A percentile compares a stretch with the other conserved stretches of the same genome.
These are phyloP conservation scores for Hypercompe scribonia DNA, from an alignment of 2,888 invertebrate species.

Conservation along the genomic window DNA sequence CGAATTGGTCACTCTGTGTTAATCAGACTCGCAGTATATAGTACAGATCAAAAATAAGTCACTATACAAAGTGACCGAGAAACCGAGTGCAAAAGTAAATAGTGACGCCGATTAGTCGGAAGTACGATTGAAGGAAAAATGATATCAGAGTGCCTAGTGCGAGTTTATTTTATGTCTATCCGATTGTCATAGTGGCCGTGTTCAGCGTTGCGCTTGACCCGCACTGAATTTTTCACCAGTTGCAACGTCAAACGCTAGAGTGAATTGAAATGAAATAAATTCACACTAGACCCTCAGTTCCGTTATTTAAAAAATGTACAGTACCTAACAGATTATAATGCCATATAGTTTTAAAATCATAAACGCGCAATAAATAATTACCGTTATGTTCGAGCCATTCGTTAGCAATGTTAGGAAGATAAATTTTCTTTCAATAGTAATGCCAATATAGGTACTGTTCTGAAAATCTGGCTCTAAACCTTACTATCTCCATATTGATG, in stretches of 20 bases:
- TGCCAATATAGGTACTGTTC: no score
- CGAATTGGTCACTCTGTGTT: not conserved
- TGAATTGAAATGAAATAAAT: no score
- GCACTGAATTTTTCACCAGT: no score
- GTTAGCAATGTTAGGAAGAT: no score
- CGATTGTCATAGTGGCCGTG: no score
- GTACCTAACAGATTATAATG: not conserved
- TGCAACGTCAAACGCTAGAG: no score
- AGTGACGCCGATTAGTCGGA: not conserved
- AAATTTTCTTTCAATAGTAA: not conserved
- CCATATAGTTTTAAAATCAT: not conserved
- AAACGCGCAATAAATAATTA: no score
- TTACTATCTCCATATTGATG: no score
- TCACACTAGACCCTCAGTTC: not conserved
- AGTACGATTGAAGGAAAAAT: not conserved
- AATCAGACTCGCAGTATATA: not conserved
- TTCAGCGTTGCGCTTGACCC: no score
- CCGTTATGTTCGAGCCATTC: no score
- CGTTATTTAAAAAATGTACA: not conserved
- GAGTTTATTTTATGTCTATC: no score
- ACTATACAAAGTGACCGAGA: not conserved
- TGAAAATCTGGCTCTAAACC: not conserved
- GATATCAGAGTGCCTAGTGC: no score
- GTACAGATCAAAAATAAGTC: not conserved
- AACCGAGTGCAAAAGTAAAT: not conserved